Percentiles rank a stretch among this genome's conserved stretches.
phyloP scores from a whole-genome alignment of 2,797 vertebrate genomes.

The Chloroceryle amazona region DNA sequence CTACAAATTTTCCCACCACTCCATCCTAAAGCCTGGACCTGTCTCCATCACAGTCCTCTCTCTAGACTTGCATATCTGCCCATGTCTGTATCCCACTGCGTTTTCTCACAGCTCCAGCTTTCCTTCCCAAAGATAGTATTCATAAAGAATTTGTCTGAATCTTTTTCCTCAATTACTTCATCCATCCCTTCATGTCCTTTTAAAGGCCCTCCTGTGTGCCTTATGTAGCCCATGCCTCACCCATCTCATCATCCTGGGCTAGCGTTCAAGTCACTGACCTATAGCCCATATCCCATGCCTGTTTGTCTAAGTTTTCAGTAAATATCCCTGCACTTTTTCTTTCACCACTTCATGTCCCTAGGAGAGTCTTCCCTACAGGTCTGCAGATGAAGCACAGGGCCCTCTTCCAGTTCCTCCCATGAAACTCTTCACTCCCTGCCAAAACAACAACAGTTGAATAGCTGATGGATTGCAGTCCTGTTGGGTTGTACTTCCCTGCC shows the following conservation, averaged over 20 bases:
- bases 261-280: background rate
- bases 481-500: background rate
- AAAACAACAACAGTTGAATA: background rate
- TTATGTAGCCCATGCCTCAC: background rate
- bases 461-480: background rate
- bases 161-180: conserved; percentile 48
- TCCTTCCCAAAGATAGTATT: conserved; percentile 51
- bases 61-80: background rate
- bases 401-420: background rate
- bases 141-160: conserved; percentile 21
- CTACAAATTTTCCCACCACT: background rate
- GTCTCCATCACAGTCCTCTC: conserved; percentile 20
- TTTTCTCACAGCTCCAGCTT: conserved; percentile 18
- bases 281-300: background rate
- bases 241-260: background rate
- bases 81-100: conserved; percentile 19
- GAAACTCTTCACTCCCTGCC: background rate
- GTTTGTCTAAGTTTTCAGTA: background rate
- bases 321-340: background rate
- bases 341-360: background rate
- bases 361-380: background rate
- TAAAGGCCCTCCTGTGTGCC: conserved; percentile 2
- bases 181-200: background rate
- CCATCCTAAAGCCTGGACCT: background rate
- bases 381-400: background rate